Evolutionary conservation across 2,888 invertebrate species (phyloP).

Genomic region (Rambutsinella grinnellia): DNA sequence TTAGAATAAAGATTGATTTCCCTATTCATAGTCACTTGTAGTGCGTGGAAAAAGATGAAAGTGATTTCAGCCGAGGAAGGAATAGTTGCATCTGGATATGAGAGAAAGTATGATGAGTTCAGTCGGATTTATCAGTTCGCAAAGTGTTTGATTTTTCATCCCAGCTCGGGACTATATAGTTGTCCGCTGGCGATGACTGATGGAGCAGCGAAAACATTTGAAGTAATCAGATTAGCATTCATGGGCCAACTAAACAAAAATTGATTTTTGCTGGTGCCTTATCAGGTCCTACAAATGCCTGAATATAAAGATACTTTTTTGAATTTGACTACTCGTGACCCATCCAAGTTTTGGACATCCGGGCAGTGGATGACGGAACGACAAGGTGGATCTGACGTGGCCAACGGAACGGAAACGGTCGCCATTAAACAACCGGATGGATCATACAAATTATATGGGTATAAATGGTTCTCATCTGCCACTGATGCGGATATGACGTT

Average conservation of each 20-base stretch:
- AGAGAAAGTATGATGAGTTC: slow-evolving; percentile 68
- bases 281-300: slow-evolving; percentile 53
- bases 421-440: slow-evolving; percentile 70
- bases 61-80: slow-evolving; percentile 73
- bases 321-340: slow-evolving; percentile 70
- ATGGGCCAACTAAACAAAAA: too few species aligned
- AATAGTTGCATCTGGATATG: slow-evolving; percentile 71
- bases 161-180: slow-evolving; percentile 72
- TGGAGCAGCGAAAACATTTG: slow-evolving; percentile 73
- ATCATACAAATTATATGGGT: slow-evolving; percentile 71
- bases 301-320: slow-evolving; percentile 64
- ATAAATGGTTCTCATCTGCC: slow-evolving; percentile 75
- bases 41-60: slow-evolving; percentile 72
- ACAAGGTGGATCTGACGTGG: slow-evolving; percentile 73
- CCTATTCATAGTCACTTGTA: slow-evolving; percentile 69
- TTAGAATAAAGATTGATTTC: neutral
- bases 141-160: slow-evolving; percentile 72
- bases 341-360: slow-evolving; percentile 72
- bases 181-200: slow-evolving; percentile 76
- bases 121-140: slow-evolving; percentile 71
- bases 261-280: neutral
- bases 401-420: slow-evolving; percentile 71
- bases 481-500: slow-evolving; percentile 73
- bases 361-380: slow-evolving; percentile 76
- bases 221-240: slow-evolving; percentile 67